A percentile compares a stretch with the other conserved stretches of the same genome.
Conservation (phyloP, 2,888 invertebrate genomes). For the Oasisia sp. region DNA sequence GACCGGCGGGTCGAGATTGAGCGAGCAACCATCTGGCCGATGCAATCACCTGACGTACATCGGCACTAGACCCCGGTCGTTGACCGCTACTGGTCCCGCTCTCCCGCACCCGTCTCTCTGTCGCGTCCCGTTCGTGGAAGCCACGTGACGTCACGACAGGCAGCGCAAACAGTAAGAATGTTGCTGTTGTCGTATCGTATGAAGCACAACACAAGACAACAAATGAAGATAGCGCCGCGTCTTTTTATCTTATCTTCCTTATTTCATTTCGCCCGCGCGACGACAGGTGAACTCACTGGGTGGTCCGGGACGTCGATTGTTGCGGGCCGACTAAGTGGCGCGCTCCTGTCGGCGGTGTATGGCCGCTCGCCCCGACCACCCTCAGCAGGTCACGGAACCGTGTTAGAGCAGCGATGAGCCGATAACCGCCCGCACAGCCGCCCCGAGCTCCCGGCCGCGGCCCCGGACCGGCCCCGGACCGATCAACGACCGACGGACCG, state of each 20-base stretch:
- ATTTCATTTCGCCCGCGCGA: neutral
- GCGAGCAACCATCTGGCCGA: neutral
- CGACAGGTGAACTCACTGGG: neutral
- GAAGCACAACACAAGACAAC: neutral
- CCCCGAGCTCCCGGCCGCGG: neutral
- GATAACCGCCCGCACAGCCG: neutral
- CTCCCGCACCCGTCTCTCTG: neutral
- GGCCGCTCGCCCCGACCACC: neutral
- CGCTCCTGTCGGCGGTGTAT: neutral
- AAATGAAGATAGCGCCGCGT: slow-evolving; percentile 13
- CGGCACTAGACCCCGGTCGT: neutral
- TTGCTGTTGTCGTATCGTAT: neutral
- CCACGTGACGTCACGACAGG: neutral
- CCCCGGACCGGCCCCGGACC: neutral
- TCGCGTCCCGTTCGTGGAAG: neutral
- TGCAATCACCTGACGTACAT: neutral
- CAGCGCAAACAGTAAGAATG: slow-evolving; percentile 10
- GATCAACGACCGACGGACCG: neutral
- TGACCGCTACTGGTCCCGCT: neutral
- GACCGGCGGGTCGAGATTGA: neutral
- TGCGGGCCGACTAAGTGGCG: slow-evolving; percentile 2
- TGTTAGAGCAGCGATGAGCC: neutral
- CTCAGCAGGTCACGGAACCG: neutral
- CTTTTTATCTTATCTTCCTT: slow-evolving; percentile 10
- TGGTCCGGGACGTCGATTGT: neutral